phyloP scores from a whole-genome alignment of 1,140 invertebrate species.

The Nymphalis io region DNA sequence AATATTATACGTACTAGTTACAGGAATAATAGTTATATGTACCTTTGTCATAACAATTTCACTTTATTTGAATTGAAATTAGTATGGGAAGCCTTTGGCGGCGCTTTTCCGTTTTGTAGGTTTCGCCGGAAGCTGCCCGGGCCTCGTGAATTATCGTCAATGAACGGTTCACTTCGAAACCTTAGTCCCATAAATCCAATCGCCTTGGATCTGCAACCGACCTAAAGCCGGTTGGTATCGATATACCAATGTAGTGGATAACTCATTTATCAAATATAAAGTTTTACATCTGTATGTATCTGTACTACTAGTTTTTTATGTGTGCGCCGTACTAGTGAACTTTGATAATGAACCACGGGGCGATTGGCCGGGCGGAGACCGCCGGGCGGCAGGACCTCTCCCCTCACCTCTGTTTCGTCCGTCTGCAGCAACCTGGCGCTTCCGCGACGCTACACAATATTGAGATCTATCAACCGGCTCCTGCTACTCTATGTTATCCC shows the following conservation, averaged over 20 bases:
- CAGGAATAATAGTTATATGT: background rate
- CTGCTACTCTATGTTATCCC: slow-evolving; percentile 44
- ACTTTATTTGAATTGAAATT: slow-evolving; percentile 16
- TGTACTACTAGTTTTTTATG: slow-evolving; percentile 40
- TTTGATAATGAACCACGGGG: slow-evolving; percentile 77
- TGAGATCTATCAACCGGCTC: slow-evolving; percentile 37
- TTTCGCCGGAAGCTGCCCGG: slow-evolving; percentile 66
- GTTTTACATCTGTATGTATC: slow-evolving; percentile 34
- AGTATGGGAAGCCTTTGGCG: background rate
- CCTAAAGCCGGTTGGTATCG: slow-evolving; percentile 4
- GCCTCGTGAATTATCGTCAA: slow-evolving; percentile 56
- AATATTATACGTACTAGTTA: too few species aligned
- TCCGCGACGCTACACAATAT: slow-evolving; percentile 47
- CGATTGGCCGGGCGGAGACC: slow-evolving; percentile 59
- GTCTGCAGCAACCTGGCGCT: slow-evolving; percentile 57
- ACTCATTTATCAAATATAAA: slow-evolving; percentile 45
- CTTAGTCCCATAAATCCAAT: slow-evolving; percentile 41
- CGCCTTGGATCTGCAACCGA: slow-evolving; percentile 44
- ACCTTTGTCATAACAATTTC: slow-evolving; percentile 11
- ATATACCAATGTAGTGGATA: slow-evolving; percentile 29
- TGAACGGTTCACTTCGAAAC: slow-evolving; percentile 57
- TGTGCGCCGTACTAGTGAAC: slow-evolving; percentile 73
- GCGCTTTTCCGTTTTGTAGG: slow-evolving; percentile 56
- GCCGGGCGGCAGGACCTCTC: slow-evolving; percentile 45
- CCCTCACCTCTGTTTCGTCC: slow-evolving; percentile 38